Conservation (phyloP, 2,888 invertebrate species). For the Endomychus coccineus region DNA sequence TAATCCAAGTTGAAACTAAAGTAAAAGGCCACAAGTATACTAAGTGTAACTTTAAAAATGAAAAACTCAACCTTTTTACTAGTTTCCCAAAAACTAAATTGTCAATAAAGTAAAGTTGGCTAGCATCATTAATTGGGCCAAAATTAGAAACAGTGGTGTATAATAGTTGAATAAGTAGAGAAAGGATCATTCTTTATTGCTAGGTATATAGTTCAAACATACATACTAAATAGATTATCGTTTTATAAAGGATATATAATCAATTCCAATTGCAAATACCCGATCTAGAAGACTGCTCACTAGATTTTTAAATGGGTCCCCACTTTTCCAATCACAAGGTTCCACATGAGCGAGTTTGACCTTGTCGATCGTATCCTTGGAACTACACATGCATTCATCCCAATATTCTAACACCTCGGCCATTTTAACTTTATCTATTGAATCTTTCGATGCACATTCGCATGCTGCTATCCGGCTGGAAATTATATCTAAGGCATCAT, state of each 20-base stretch:
- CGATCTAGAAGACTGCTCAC: constrained; percentile 31
- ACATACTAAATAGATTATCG: constrained; percentile 7
- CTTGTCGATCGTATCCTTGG: constrained; percentile 12
- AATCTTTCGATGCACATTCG: constrained; percentile 12
- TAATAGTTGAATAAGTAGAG: no score
- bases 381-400: constrained; percentile 13
- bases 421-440: constrained; percentile 11
- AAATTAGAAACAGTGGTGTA: no score
- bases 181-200: no score
- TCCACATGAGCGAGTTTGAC: constrained; percentile 7
- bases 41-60: no score
- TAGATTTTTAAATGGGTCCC: constrained; percentile 23
- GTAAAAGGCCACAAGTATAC: no score
- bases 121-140: no score
- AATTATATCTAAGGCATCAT: constrained; percentile 8
- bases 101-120: no score
- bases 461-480: constrained; percentile 8
- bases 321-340: constrained; percentile 11
- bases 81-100: no score
- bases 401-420: constrained; percentile 10
- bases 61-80: no score
- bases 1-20: no score
- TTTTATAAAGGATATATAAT: constrained; percentile 34
- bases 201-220: no score
- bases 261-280: constrained; percentile 34